A percentile compares a stretch with the other conserved stretches of the same genome.
phyloP scores from a whole-genome alignment of 2,113 vertebrate species.

The Elaphurus davidianus region DNA sequence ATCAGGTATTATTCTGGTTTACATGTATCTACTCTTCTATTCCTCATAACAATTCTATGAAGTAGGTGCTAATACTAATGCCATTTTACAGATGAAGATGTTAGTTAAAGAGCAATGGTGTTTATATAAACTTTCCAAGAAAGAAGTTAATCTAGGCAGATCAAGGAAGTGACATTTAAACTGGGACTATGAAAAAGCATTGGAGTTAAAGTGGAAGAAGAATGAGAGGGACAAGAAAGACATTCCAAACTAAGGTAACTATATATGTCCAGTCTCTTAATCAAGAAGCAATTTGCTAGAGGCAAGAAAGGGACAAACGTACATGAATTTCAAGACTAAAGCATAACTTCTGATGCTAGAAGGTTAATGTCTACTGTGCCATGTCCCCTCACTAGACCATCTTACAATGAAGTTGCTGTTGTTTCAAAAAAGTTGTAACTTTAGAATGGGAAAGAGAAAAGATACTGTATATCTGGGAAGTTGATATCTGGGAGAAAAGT shows the following conservation, averaged over 20 bases:
- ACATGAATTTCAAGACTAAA: not conserved
- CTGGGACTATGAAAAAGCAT: not conserved
- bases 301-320: not conserved
- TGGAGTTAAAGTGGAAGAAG: not conserved
- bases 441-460: not conserved
- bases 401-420: not conserved
- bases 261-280: not conserved
- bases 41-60: not conserved
- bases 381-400: not conserved
- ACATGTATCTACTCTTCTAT: not conserved
- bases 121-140: not conserved
- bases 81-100: not conserved
- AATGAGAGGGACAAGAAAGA: not conserved
- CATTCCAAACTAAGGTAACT: not conserved
- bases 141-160: not conserved
- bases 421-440: not conserved
- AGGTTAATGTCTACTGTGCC: not conserved
- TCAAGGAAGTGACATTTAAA: not conserved
- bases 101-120: not conserved
- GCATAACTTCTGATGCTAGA: not conserved
- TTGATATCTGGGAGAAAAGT: not conserved
- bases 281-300: not conserved
- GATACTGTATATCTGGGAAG: not conserved
- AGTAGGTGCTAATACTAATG: not conserved
- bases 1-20: not conserved